Evolutionary conservation across 2,113 vertebrate genomes (phyloP), one percentile per base, ranked within the genome.

Genomic region (Meriones unguiculatus): DNA sequence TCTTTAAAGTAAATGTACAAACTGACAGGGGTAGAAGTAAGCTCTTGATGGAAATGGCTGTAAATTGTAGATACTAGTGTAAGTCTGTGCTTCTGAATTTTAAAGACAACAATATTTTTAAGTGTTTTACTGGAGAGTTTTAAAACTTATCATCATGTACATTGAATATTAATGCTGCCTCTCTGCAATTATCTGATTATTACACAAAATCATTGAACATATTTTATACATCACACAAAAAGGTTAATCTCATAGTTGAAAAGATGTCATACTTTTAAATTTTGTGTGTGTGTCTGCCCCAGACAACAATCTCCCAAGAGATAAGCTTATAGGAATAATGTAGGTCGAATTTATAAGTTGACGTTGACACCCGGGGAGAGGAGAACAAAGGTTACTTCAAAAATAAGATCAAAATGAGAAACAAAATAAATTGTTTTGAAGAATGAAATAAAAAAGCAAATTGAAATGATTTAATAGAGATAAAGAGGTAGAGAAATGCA

Each of bases 161-260:
- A 76, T 46, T 93, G 76, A 92, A 73, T 18, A 80, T 62, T 70
- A 72, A 94, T 67, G 5, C 24, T 57, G 57, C 17, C 6, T 87
- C 17, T 91, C 38, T 62, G 24, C 41, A 87, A 97, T 87, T 95
- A 50, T 94, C 35, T 52, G 93, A 25, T 64, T 82, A 95, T 90
- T 76, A 96, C 12, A 94, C n/a, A 91, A 95, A 93, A 88, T 46
- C 52, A 95, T 0, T 96, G 69, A 81, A 81, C n/a, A 93, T 91
- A 88, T 90, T 96, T 93, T 93, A 88, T 30, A 96, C 87, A 78
- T 88, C 91, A 96, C 18, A 95, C 14, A 46, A 73, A 95, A 97
- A 90, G n/a, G 32, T 94, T 95, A 97, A 76, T 93, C 38, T 57
- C 25, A 89, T 25, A 77, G 76, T 75, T 93, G 46, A 94, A 94